A percentile compares a stretch with the other conserved stretches of the same genome.
These are phyloP conservation scores for Schizothorax lantsangensis DNA, from an alignment of 2,797 vertebrate species.

Conservation along the genomic window DNA sequence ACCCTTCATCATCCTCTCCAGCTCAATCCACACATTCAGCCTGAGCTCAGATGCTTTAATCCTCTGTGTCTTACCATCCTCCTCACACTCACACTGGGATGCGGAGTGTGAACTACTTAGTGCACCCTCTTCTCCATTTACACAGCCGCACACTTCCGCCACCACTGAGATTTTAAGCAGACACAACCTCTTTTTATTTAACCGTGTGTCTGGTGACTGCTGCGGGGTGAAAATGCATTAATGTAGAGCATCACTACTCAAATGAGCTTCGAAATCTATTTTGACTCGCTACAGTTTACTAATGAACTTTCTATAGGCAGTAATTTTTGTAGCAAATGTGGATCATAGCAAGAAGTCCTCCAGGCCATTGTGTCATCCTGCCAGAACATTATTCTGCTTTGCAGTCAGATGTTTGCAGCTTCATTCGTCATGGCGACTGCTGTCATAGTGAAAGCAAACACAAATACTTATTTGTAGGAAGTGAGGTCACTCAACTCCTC, in stretches of 20 bases:
- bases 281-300: background rate
- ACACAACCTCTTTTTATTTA: constrained; percentile 11
- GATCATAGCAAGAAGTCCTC: background rate
- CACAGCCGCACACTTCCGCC: background rate
- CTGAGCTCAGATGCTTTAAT: constrained; percentile 32
- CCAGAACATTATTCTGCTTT: background rate
- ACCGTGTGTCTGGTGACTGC: background rate
- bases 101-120: constrained; percentile 34
- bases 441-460: constrained; percentile 33
- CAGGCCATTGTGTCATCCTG: background rate
- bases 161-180: background rate
- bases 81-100: constrained; percentile 9
- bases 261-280: background rate
- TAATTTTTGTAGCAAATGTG: constrained; percentile 16
- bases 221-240: background rate
- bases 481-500: constrained; percentile 14
- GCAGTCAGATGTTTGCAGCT: constrained; percentile 9
- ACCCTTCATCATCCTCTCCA: constrained; percentile 27
- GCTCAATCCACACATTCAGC: constrained; percentile 18
- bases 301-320: background rate
- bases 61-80: constrained; percentile 26
- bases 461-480: constrained; percentile 39
- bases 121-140: constrained; percentile 13
- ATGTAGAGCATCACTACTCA: background rate
- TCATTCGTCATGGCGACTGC: constrained; percentile 37